Conservation (phyloP, 92 coral and sea anemone species). For the Porites evermanni region DNA sequence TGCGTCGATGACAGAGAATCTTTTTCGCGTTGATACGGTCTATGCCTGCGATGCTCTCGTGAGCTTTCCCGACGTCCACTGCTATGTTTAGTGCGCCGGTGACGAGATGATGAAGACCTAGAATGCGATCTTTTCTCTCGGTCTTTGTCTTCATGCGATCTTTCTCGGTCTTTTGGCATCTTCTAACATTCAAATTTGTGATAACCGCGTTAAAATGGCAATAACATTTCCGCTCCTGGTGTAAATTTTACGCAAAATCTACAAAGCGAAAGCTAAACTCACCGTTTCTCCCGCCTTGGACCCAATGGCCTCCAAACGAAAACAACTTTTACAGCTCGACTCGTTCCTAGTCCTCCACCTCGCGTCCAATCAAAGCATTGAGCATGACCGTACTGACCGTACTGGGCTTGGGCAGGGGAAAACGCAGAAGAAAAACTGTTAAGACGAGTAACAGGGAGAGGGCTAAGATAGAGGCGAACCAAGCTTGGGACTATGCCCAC, state of each 20-base stretch:
- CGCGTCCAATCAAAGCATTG: neutral
- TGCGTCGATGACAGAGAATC: slow-evolving; percentile 28
- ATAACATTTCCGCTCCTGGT: neutral
- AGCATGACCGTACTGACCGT: too few species aligned
- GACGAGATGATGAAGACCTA: slow-evolving; percentile 22
- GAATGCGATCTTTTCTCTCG: neutral
- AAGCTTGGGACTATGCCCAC: too few species aligned
- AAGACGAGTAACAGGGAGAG: too few species aligned
- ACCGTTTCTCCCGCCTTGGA: slow-evolving; percentile 11
- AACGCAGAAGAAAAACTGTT: too few species aligned
- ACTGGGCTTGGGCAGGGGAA: too few species aligned
- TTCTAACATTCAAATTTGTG: neutral
- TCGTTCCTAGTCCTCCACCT: neutral
- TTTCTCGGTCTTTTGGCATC: slow-evolving; percentile 35
- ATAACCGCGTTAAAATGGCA: neutral
- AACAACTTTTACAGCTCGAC: neutral
- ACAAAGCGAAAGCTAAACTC: neutral
- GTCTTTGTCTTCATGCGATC: slow-evolving; percentile 1
- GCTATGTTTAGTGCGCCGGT: neutral
- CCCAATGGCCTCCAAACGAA: neutral
- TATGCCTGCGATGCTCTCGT: slow-evolving; percentile 14
- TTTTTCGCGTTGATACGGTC: slow-evolving; percentile 10
- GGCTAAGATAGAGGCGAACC: too few species aligned
- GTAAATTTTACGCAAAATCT: neutral
- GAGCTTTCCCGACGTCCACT: neutral